These are phyloP conservation scores for Agapornis canus DNA, from an alignment of 2,797 vertebrate genomes.

Conservation along the genomic window DNA sequence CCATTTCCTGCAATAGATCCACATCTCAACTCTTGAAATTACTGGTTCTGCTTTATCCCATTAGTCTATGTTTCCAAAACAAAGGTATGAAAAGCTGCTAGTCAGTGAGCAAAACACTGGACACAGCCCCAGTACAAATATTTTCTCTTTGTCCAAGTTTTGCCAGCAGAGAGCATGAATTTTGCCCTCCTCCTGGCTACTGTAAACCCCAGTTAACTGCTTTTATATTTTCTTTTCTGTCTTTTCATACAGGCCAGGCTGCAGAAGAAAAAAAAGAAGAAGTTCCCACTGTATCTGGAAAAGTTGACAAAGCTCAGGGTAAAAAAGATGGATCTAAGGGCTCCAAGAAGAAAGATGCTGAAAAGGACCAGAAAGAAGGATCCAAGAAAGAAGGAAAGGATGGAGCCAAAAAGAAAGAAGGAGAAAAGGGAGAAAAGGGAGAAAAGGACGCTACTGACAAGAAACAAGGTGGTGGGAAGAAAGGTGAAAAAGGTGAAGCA, in stretches of 20 bases:
- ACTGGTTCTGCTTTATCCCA: neutral
- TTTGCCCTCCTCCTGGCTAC: neutral
- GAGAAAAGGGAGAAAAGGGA: conserved; percentile 17
- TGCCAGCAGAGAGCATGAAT: neutral
- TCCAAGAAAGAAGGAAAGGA: conserved; percentile 69
- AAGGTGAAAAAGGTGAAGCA: neutral
- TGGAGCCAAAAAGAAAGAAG: conserved; percentile 50
- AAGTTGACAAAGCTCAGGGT: conserved; percentile 81
- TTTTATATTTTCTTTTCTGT: neutral
- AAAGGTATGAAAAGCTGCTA: neutral
- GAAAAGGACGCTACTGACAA: neutral
- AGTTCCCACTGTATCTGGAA: conserved; percentile 81
- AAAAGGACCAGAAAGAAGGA: conserved; percentile 72
- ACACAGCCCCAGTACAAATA: neutral
- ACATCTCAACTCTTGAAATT: neutral
- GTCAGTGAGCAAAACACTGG: neutral
- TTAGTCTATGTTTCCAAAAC: neutral
- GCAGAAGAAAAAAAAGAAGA: conserved; percentile 67
- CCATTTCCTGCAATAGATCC: neutral
- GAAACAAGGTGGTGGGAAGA: conserved; percentile 32
- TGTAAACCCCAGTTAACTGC: neutral
- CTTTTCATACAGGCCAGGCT: conserved; percentile 71
- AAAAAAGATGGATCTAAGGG: conserved; percentile 78
- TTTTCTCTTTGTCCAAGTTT: neutral
- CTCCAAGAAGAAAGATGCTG: conserved; percentile 63